Evolutionary conservation across 2,113 vertebrate genomes (phyloP).

Genomic region (Kryptolebias marmoratus): DNA sequence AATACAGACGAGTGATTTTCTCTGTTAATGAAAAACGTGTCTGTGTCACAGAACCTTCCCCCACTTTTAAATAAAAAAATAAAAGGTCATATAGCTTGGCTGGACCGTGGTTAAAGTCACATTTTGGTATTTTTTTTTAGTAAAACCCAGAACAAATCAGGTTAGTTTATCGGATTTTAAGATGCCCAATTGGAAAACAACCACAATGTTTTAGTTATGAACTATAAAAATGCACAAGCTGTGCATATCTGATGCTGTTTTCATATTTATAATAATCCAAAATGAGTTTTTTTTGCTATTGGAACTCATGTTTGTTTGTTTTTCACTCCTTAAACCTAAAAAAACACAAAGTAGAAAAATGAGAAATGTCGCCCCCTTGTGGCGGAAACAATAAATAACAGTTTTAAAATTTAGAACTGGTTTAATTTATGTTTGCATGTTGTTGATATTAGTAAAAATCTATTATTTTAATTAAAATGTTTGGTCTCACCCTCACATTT

Average conservation of each 20-base stretch:
- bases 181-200: too few species aligned
- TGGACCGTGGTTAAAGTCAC: not conserved
- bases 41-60: not conserved
- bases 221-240: too few species aligned
- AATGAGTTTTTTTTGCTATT: too few species aligned
- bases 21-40: not conserved
- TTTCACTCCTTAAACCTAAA: not conserved
- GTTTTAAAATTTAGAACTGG: too few species aligned
- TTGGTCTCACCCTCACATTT: not conserved
- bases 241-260: too few species aligned
- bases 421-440: too few species aligned
- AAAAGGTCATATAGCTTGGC: not conserved
- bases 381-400: slow-evolving; percentile 13
- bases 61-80: not conserved
- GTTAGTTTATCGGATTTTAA: too few species aligned
- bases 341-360: not conserved
- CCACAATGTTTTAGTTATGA: too few species aligned
- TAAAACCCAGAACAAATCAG: not conserved
- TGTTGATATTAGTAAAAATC: too few species aligned
- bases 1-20: not conserved
- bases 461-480: not conserved
- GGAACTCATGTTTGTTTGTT: not conserved
- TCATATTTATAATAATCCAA: too few species aligned
- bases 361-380: slow-evolving; percentile 67
- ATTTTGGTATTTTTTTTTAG: slow-evolving; percentile 1